Percentiles rank a stretch among this genome's conserved stretches.
Conservation (phyloP, 2,888 invertebrate genomes). For the Coremacera marginata region DNA sequence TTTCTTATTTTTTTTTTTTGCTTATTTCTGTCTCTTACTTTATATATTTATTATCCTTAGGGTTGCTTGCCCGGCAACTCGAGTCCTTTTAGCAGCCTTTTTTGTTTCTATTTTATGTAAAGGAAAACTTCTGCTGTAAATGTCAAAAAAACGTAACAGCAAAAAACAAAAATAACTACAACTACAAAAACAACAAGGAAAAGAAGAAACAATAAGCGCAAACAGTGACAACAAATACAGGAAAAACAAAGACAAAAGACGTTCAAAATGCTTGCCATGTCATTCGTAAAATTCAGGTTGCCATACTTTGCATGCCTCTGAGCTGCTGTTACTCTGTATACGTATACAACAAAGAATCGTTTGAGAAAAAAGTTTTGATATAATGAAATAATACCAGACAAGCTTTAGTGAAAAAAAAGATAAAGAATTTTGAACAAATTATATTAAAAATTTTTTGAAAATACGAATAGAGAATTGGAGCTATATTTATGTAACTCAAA, state of each 20-base stretch:
- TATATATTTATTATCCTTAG: neutral
- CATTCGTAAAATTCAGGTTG: slow-evolving; percentile 31
- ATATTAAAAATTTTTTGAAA: too few relatives aligned
- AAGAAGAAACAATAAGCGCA: neutral
- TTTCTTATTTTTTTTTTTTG: too few relatives aligned
- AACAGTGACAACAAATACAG: slow-evolving; percentile 4
- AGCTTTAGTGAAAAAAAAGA: neutral
- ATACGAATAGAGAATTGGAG: too few relatives aligned
- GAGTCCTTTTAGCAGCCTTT: neutral
- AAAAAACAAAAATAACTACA: neutral
- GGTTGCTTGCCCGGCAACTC: neutral
- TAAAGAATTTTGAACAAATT: too few relatives aligned
- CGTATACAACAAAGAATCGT: neutral
- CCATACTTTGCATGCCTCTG: slow-evolving; percentile 17
- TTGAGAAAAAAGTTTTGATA: neutral
- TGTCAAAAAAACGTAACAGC: neutral
- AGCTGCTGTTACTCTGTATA: neutral
- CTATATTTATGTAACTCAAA: too few relatives aligned
- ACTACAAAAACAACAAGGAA: neutral
- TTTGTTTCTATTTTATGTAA: neutral
- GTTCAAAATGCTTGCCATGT: slow-evolving; percentile 33
- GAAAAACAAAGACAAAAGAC: slow-evolving; percentile 30
- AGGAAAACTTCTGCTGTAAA: neutral
- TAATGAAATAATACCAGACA: slow-evolving; percentile 7
- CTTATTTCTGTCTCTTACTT: neutral